Base-by-base conservation (phyloP, 2,888 invertebrate genomes). In the Drosophila subsilvestris region DNA sequence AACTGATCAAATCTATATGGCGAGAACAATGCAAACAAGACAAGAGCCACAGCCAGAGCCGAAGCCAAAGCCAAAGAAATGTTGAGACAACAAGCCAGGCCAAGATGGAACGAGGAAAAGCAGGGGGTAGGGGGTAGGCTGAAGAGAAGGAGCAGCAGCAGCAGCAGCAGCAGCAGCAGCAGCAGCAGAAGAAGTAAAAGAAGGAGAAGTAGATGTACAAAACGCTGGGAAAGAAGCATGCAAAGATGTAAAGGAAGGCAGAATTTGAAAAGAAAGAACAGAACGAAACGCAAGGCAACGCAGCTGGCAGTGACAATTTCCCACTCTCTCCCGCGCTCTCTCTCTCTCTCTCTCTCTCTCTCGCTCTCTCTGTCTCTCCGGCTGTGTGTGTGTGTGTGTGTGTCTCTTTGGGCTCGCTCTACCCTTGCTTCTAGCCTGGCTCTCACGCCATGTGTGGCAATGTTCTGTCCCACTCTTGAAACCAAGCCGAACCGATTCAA, bases 1-100 rank as follows among this genome's bases (percentile, higher is more conserved):
- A 90, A 89, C 86, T 90, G 90, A 90, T 90, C 90, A 90, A 89
- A 90, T 89, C 90, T 89, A 76, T 87, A 78, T 78, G 79, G 84
- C 82, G 75, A 81, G 84, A 89, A 78, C 86, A 82, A 83, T 87
- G 73, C 80, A 74, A 86, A 80, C 84, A 86, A 82, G 76, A 80
- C 74, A 77, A 75, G 75, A 82, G 79, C n/a, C n/a, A 3, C 20
- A n/a, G n/a, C n/a, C n/a, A n/a, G n/a, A n/a, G n/a, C 47, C 47
- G 42, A 44, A 53, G 29, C 47, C 47, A 50, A 44, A 53, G 29
- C n/a, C 47, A 32, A 70, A 76, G 84, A 76, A 78, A 75, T 67
- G 68, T 54, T 80, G 77, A 83, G 74, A 80, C 84, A 81, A 83
- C 79, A 83, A 80, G 70, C 63, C 3, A 5, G 12, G 25, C 14